phyloP scores from a whole-genome alignment of 2,888 invertebrate genomes.

The Drosophila sordidula region DNA sequence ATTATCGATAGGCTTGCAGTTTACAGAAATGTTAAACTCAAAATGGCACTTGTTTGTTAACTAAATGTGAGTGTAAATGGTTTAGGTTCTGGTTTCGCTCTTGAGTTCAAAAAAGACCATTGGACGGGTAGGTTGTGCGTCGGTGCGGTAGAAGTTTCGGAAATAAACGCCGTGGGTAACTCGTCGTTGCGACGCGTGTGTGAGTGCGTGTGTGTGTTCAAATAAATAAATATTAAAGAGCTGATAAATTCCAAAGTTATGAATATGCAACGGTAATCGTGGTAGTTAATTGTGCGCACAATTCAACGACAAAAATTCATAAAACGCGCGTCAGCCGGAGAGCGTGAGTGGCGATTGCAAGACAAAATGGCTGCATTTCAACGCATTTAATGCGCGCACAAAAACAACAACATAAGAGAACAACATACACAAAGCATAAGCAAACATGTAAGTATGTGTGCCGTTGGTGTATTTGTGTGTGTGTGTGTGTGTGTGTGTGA shows the following conservation, averaged over 20 bases:
- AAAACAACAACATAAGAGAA: slow-evolving; percentile 48
- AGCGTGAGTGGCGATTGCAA: slow-evolving; percentile 59
- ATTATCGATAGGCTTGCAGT: not conserved
- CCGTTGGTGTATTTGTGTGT: slow-evolving; percentile 1
- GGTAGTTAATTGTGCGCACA: slow-evolving; percentile 16
- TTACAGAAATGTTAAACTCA: slow-evolving; percentile 14
- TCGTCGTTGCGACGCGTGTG: slow-evolving; percentile 55
- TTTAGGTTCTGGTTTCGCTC: slow-evolving; percentile 27
- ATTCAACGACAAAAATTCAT: slow-evolving; percentile 2
- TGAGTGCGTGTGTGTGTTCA: slow-evolving; percentile 35
- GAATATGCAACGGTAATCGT: slow-evolving; percentile 23
- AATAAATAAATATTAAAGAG: slow-evolving; percentile 20
- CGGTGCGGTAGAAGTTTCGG: slow-evolving; percentile 23
- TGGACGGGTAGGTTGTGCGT: slow-evolving; percentile 44
- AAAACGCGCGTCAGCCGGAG: slow-evolving; percentile 28
- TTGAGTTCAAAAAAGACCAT: slow-evolving; percentile 51
- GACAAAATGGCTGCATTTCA: slow-evolving; percentile 76
- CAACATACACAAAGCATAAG: slow-evolving; percentile 66
- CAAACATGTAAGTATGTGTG: slow-evolving; percentile 56
- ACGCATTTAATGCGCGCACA: slow-evolving; percentile 70
- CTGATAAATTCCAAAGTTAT: slow-evolving; percentile 26
- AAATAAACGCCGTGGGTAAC: slow-evolving; percentile 53
- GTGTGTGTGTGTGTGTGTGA: slow-evolving; percentile 4
- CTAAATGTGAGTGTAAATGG: slow-evolving; percentile 33
- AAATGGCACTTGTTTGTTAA: slow-evolving; percentile 26